Evolutionary conservation across 2,113 vertebrate species (phyloP).

Genomic region (Pheucticus melanocephalus): DNA sequence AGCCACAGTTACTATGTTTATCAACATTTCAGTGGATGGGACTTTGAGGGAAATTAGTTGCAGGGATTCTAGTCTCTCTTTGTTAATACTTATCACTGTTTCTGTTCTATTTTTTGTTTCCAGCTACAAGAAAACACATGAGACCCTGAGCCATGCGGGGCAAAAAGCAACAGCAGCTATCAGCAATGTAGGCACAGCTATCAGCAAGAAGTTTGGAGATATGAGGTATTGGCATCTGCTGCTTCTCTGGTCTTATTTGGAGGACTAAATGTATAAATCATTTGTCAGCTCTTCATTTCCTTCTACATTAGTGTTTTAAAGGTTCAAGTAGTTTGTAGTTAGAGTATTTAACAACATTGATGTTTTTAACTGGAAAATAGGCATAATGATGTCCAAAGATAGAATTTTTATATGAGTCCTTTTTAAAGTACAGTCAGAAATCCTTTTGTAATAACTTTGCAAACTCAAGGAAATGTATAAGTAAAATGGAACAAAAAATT

Average conservation of each 20-base stretch:
- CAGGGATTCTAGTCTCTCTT: not conserved
- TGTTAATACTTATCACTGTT: not conserved
- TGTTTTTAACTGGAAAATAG: not conserved
- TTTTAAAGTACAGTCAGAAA: not conserved
- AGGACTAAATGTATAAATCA: not conserved
- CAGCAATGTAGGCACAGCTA: conserved; percentile 88
- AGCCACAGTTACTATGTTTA: not conserved
- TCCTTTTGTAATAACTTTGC: not conserved
- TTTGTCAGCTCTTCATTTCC: not conserved
- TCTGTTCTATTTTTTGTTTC: conserved; percentile 20
- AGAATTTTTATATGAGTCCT: not conserved
- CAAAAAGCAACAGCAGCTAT: conserved; percentile 92
- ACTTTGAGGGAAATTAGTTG: not conserved
- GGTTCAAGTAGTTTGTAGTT: not conserved
- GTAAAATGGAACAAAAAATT: not conserved
- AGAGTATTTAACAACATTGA: not conserved
- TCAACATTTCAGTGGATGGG: not conserved
- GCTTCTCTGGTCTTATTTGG: not conserved
- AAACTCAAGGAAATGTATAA: not conserved
- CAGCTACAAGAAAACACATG: conserved; percentile 96
- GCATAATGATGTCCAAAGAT: not conserved
- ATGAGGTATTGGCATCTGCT: conserved; percentile 83
- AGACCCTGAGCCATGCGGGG: conserved; percentile 91
- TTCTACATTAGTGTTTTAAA: not conserved
- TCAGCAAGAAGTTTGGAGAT: conserved; percentile 93